Evolutionary conservation across 2,888 invertebrate genomes (phyloP).

Genomic region (Hartigia nigra): DNA sequence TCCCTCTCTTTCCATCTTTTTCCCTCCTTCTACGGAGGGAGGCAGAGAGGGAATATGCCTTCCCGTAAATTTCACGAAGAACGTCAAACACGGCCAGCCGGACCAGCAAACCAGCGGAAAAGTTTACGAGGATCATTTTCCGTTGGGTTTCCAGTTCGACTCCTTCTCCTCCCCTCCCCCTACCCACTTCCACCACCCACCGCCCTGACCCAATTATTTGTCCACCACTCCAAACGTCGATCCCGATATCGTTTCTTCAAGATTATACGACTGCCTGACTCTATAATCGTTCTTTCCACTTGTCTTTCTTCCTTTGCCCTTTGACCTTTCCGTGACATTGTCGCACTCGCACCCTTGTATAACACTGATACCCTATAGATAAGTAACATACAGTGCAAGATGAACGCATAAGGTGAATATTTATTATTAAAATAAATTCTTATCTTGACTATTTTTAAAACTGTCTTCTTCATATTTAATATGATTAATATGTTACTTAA

Average conservation of each 20-base stretch:
- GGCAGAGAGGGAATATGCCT: no score
- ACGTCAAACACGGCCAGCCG: not conserved
- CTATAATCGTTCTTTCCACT: no score
- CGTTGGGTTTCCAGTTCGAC: not conserved
- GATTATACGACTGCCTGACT: not conserved
- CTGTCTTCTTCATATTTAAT: not conserved
- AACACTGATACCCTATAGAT: not conserved
- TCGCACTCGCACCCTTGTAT: not conserved
- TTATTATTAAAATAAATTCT: not conserved
- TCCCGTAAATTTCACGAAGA: not conserved
- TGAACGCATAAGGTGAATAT: not conserved
- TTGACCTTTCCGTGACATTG: not conserved
- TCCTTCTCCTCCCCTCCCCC: not conserved
- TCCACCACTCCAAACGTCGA: not conserved
- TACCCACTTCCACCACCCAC: not conserved
- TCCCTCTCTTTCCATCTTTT: not conserved
- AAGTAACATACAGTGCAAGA: not conserved
- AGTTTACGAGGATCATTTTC: not conserved
- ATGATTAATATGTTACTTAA: not conserved
- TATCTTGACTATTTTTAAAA: not conserved
- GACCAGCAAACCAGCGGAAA: not conserved
- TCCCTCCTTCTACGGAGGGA: not conserved
- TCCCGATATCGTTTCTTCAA: not conserved
- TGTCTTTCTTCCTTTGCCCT: not conserved
- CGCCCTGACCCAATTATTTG: not conserved